phyloP scores from a whole-genome alignment of 92 coral and sea anemone genomes.

The Epizoanthus scotinus region DNA sequence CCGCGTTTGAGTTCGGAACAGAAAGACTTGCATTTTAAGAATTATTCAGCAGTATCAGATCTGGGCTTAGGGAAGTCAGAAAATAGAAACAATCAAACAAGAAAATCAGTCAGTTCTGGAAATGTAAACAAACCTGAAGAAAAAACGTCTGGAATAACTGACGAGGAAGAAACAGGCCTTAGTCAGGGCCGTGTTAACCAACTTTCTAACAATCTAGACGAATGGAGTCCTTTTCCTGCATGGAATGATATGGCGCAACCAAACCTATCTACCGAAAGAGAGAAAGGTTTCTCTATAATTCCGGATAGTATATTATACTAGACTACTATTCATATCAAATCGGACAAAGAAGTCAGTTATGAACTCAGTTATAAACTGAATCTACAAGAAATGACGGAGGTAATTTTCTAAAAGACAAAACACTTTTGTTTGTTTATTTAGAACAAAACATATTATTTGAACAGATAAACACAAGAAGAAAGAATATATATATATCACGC shows the following conservation, averaged over 20 bases:
- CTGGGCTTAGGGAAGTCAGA: not conserved
- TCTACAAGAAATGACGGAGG: no score
- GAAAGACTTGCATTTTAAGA: constrained; percentile 10
- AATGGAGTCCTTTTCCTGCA: constrained; percentile 69
- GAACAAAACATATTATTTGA: no score
- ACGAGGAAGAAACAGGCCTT: not conserved
- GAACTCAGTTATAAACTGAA: no score
- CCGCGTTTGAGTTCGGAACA: not conserved
- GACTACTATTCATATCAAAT: not conserved
- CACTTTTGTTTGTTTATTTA: no score
- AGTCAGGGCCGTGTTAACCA: constrained; percentile 59
- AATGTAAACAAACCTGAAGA: constrained; percentile 8
- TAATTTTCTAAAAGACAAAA: no score
- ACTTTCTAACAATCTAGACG: constrained; percentile 60
- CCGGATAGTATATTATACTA: constrained; percentile 82
- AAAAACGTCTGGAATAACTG: constrained; percentile 7
- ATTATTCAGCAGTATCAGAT: not conserved
- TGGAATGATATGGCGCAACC: constrained; percentile 48
- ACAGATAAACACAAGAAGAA: no score
- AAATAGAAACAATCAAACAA: not conserved
- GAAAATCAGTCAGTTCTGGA: not conserved
- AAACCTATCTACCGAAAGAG: constrained; percentile 18
- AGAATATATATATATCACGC: no score
- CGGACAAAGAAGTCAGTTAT: no score
- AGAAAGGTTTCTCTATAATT: constrained; percentile 49